These are phyloP conservation scores for Perca flavescens DNA, from an alignment of 2,113 vertebrate species.

Conservation along the genomic window DNA sequence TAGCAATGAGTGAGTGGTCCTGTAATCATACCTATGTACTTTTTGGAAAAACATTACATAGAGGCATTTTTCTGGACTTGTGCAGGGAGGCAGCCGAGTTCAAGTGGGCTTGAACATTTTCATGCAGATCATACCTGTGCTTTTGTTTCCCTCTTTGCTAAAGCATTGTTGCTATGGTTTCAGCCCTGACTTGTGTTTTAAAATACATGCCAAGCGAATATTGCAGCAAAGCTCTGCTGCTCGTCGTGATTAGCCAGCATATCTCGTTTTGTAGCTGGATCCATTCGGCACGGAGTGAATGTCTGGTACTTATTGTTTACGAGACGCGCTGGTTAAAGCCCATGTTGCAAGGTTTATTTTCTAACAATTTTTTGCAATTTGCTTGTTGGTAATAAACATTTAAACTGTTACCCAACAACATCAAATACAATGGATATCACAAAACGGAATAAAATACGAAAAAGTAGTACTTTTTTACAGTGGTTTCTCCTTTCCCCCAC, in stretches of 20 bases:
- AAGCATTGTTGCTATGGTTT: conserved; percentile 70
- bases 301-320: conserved; percentile 16
- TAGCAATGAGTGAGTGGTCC: conserved; percentile 44
- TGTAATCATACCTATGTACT: conserved; percentile 61
- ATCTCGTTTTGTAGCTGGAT: conserved; percentile 27
- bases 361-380: too few relatives aligned
- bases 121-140: conserved; percentile 31
- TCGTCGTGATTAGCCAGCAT: conserved; percentile 29
- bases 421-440: too few relatives aligned
- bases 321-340: conserved; percentile 29
- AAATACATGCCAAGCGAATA: conserved; percentile 36
- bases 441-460: too few relatives aligned
- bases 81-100: neutral
- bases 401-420: too few relatives aligned
- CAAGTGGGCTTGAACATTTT: conserved; percentile 23
- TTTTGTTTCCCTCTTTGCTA: conserved; percentile 42
- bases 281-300: neutral
- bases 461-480: too few relatives aligned
- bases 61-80: conserved; percentile 31
- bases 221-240: conserved; percentile 21
- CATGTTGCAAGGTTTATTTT: too few relatives aligned
- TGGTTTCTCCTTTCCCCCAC: too few relatives aligned
- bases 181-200: conserved; percentile 47
- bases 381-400: too few relatives aligned
- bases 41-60: conserved; percentile 24